Conservation (phyloP, 2,888 invertebrate genomes). For the Drosophila subsilvestris region DNA sequence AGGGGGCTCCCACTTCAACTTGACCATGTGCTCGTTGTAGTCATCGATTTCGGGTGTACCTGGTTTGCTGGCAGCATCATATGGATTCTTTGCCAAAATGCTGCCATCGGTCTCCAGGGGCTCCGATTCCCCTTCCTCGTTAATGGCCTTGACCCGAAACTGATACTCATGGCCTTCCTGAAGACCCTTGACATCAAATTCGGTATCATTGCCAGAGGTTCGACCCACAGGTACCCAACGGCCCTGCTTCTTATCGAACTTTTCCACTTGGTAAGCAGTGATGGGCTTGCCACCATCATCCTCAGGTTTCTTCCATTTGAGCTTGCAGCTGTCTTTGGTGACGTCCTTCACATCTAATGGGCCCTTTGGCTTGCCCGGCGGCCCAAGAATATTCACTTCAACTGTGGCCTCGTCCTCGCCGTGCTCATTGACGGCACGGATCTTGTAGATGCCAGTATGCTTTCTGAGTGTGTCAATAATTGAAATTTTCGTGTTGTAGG, state of each 20-base stretch:
- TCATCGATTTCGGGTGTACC: slow-evolving; percentile 93
- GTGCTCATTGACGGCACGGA: slow-evolving; percentile 94
- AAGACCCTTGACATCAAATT: slow-evolving; percentile 94
- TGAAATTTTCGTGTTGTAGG: slow-evolving; percentile 94
- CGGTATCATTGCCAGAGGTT: slow-evolving; percentile 91
- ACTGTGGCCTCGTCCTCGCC: slow-evolving; percentile 97
- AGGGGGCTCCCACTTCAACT: slow-evolving; percentile 97
- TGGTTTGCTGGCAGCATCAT: slow-evolving; percentile 94
- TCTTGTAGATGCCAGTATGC: slow-evolving; percentile 95
- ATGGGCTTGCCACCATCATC: slow-evolving; percentile 97
- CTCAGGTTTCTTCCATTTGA: slow-evolving; percentile 97
- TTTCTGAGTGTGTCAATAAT: slow-evolving; percentile 91
- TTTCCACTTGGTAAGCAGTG: slow-evolving; percentile 96
- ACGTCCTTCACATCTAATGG: slow-evolving; percentile 95
- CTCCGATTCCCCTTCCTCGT: slow-evolving; percentile 97
- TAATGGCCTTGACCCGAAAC: slow-evolving; percentile 96
- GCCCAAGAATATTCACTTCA: slow-evolving; percentile 93
- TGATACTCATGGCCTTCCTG: slow-evolving; percentile 97
- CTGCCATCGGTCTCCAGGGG: slow-evolving; percentile 96
- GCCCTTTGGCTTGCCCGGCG: slow-evolving; percentile 94
- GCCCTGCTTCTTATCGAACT: slow-evolving; percentile 95
- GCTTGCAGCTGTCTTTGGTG: slow-evolving; percentile 94
- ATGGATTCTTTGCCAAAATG: slow-evolving; percentile 98
- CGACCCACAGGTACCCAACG: slow-evolving; percentile 97
- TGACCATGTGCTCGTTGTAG: slow-evolving; percentile 95